phyloP scores from a whole-genome alignment of 2,113 vertebrate species.

The Hyla sarda region DNA sequence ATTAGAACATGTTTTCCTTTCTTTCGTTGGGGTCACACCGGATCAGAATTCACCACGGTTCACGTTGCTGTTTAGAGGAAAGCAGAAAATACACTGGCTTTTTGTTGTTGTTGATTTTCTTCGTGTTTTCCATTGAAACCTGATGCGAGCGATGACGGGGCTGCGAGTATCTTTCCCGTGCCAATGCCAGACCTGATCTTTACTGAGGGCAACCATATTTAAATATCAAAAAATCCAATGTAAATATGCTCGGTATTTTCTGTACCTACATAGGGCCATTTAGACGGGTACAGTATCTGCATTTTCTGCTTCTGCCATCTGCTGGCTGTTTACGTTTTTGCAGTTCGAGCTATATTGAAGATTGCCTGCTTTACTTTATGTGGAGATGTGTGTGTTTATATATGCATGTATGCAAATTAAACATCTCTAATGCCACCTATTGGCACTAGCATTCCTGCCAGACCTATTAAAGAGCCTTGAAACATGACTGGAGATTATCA shows the following conservation, averaged over 20 bases:
- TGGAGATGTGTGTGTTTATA: not conserved
- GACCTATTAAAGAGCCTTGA: no score
- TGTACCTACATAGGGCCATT: not conserved
- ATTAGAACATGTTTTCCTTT: constrained; percentile 48
- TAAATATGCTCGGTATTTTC: not conserved
- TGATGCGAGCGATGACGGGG: constrained; percentile 1
- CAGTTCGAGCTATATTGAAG: not conserved
- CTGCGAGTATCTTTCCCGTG: not conserved
- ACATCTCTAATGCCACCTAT: no score
- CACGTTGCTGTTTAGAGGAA: constrained; percentile 7
- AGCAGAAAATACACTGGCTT: not conserved
- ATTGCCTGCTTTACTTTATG: not conserved
- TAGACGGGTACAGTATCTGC: not conserved
- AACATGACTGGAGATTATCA: no score
- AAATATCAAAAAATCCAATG: not conserved
- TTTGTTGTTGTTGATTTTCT: not conserved
- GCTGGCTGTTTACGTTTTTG: constrained; percentile 69
- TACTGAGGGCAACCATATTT: not conserved
- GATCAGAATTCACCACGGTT: constrained; percentile 40
- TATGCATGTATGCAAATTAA: no score
- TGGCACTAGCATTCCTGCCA: no score
- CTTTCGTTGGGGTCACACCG: constrained; percentile 33
- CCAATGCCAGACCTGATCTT: not conserved
- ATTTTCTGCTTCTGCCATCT: constrained; percentile 76
- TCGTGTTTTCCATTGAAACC: constrained; percentile 9